Conservation (phyloP, 2,113 vertebrate species). For the Gnathonemus echidnorhynchus region DNA sequence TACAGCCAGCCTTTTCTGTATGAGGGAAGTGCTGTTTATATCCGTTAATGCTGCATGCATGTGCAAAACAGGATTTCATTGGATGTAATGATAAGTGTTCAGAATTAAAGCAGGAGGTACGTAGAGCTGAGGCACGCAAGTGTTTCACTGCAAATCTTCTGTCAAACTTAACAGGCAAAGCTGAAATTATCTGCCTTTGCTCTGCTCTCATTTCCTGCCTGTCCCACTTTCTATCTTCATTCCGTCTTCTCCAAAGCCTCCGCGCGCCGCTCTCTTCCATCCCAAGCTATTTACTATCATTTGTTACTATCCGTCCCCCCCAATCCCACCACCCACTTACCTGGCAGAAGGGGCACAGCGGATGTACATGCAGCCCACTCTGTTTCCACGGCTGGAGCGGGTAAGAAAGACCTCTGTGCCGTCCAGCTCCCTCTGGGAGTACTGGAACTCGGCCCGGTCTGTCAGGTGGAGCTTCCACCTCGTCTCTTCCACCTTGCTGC, state of each 20-base stretch:
- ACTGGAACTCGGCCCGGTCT: slow-evolving; percentile 92
- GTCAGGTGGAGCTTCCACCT: slow-evolving; percentile 88
- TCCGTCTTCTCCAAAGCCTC: background rate
- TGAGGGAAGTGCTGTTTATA: background rate
- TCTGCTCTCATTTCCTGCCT: slow-evolving; percentile 9
- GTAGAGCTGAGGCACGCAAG: background rate
- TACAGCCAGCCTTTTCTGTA: background rate
- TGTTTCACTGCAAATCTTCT: background rate
- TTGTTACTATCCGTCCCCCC: background rate
- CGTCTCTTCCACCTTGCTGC: slow-evolving; percentile 29
- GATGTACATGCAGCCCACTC: slow-evolving; percentile 92
- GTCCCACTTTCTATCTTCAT: slow-evolving; percentile 5
- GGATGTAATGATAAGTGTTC: background rate
- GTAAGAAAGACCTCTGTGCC: slow-evolving; percentile 88
- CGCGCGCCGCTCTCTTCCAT: background rate
- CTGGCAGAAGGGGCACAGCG: slow-evolving; percentile 87
- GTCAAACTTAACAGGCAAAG: background rate
- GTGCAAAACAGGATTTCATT: background rate
- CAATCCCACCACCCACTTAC: slow-evolving; percentile 47
- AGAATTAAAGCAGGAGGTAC: background rate
- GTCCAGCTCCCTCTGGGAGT: slow-evolving; percentile 88
- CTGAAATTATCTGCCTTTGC: background rate
- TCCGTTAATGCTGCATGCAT: background rate
- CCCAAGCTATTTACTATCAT: background rate
- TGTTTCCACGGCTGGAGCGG: slow-evolving; percentile 83